These are phyloP conservation scores for Branchipolynoe longqiensis DNA, from an alignment of 2,888 invertebrate species.

Conservation along the genomic window DNA sequence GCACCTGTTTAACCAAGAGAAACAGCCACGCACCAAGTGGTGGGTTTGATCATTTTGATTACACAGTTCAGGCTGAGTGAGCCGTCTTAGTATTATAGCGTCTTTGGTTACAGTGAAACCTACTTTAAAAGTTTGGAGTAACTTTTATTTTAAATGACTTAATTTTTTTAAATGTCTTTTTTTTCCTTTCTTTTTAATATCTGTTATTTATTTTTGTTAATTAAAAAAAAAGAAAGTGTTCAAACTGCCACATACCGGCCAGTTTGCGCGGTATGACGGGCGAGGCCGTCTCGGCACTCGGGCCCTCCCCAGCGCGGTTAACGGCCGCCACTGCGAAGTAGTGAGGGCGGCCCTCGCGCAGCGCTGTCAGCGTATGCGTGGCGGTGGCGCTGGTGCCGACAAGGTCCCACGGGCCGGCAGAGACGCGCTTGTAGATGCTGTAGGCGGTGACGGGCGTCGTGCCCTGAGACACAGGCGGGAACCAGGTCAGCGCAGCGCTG, in stretches of 20 bases:
- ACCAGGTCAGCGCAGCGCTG: slow-evolving; percentile 80
- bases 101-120: no score
- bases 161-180: no score
- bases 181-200: no score
- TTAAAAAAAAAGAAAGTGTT: no score
- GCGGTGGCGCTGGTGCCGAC: slow-evolving; percentile 59
- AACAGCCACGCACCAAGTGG: no score
- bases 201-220: no score
- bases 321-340: slow-evolving; percentile 92
- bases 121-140: no score
- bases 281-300: slow-evolving; percentile 83
- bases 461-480: slow-evolving; percentile 81
- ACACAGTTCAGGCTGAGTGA: no score
- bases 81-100: no score
- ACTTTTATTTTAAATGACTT: no score
- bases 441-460: slow-evolving; percentile 79
- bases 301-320: slow-evolving; percentile 92
- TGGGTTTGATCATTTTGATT: no score
- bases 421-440: slow-evolving; percentile 72
- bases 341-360: slow-evolving; percentile 87
- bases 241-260: slow-evolving; percentile 76
- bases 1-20: no score
- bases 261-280: slow-evolving; percentile 73
- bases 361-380: slow-evolving; percentile 60
- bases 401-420: slow-evolving; percentile 92